Evolutionary conservation across 1,140 invertebrate species (phyloP).

Genomic region (Drosophila subobscura): DNA sequence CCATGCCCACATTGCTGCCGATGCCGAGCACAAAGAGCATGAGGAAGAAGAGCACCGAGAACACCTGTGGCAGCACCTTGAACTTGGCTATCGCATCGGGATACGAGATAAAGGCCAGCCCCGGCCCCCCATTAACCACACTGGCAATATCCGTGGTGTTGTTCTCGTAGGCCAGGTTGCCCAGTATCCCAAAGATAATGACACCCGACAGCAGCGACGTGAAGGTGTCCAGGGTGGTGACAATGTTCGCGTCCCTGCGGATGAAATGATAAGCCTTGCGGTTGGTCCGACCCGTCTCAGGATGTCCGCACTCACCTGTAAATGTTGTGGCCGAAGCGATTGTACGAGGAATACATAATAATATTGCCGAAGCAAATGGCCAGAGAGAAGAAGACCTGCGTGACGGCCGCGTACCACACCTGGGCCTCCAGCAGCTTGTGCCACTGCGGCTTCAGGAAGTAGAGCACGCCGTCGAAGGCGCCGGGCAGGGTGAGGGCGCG

Average conservation of each 20-base stretch:
- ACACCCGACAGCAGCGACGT: slow-evolving; percentile 93
- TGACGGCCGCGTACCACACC: slow-evolving; percentile 93
- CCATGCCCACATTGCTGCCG: slow-evolving; percentile 89
- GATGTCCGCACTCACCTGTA: slow-evolving; percentile 86
- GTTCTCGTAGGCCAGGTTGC: slow-evolving; percentile 88
- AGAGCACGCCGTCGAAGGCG: slow-evolving; percentile 90
- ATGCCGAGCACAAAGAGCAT: slow-evolving; percentile 93
- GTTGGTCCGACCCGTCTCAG: no score
- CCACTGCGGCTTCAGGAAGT: slow-evolving; percentile 91
- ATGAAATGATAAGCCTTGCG: background rate
- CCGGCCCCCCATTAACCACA: slow-evolving; percentile 87
- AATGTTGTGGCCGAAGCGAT: slow-evolving; percentile 91
- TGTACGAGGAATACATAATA: slow-evolving; percentile 93
- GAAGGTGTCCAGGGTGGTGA: slow-evolving; percentile 90
- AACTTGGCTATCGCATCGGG: slow-evolving; percentile 95
- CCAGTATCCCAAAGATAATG: slow-evolving; percentile 94
- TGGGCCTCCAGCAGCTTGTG: slow-evolving; percentile 87
- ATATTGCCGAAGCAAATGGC: slow-evolving; percentile 93
- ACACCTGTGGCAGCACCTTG: slow-evolving; percentile 90
- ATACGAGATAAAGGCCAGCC: slow-evolving; percentile 91
- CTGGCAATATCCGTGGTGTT: slow-evolving; percentile 83
- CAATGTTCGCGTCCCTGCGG: slow-evolving; percentile 89
- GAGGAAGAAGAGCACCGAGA: slow-evolving; percentile 94
- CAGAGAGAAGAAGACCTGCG: slow-evolving; percentile 85
- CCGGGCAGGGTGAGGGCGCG: slow-evolving; percentile 90